Conservation (phyloP, 1,140 invertebrate species). For the Hypsibius dujardini region DNA sequence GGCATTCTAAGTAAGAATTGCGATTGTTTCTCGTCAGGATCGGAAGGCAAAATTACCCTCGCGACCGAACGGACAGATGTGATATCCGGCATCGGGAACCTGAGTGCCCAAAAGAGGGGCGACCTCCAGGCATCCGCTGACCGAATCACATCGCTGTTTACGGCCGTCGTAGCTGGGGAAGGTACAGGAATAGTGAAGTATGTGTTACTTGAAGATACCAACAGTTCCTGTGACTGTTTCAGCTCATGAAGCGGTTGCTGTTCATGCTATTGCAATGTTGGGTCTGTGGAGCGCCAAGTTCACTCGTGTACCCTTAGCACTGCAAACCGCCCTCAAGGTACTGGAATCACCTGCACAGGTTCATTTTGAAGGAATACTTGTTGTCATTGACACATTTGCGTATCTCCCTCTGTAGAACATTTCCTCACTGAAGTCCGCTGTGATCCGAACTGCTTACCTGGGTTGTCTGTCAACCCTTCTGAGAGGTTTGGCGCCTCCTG, state of each 20-base stretch:
- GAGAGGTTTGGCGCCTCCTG: not conserved
- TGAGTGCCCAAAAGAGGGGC: constrained; percentile 48
- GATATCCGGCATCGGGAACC: constrained; percentile 56
- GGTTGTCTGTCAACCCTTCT: constrained; percentile 35
- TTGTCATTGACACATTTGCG: not conserved
- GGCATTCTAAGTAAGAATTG: too few relatives aligned
- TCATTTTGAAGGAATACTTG: not conserved
- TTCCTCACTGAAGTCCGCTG: constrained; percentile 52
- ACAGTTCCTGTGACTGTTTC: constrained; percentile 24
- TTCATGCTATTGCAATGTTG: constrained; percentile 59
- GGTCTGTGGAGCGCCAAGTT: constrained; percentile 56
- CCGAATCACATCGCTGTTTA: constrained; percentile 46
- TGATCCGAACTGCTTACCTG: constrained; percentile 57
- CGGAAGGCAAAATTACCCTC: constrained; percentile 74
- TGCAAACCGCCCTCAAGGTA: constrained; percentile 16
- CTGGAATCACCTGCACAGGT: not conserved
- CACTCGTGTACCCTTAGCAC: constrained; percentile 22
- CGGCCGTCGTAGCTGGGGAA: constrained; percentile 64
- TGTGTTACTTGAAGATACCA: constrained; percentile 21
- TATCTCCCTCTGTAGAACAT: constrained; percentile 43
- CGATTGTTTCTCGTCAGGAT: constrained; percentile 37
- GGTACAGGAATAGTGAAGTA: constrained; percentile 27
- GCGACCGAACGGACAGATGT: constrained; percentile 69
- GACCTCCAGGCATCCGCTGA: constrained; percentile 42
- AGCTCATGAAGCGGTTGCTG: constrained; percentile 74